Conservation (phyloP, 2,888 invertebrate genomes). For the Philonicus albiceps region DNA sequence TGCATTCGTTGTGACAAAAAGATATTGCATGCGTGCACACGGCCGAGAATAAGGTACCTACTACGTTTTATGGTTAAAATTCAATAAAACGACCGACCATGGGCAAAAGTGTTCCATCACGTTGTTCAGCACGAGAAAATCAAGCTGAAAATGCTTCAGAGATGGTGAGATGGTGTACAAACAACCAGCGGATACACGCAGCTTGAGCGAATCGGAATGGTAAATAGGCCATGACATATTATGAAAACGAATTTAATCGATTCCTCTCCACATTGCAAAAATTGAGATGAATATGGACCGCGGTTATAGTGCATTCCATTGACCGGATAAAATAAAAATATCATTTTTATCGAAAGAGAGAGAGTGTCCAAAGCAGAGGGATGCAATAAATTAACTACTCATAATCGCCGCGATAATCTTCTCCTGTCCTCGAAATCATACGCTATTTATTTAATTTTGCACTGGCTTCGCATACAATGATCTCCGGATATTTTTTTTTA, state of each 20-base stretch:
- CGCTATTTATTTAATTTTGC: not conserved
- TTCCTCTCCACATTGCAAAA: not conserved
- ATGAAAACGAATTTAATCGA: not conserved
- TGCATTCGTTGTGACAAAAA: constrained; percentile 17
- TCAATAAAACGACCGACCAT: not conserved
- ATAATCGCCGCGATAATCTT: not conserved
- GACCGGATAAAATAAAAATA: not conserved
- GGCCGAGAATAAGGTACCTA: not conserved
- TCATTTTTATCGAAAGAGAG: not conserved
- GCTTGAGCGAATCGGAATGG: constrained; percentile 4
- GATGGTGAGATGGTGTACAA: not conserved
- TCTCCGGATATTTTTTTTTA: not conserved
- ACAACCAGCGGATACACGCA: not conserved
- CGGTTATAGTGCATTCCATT: not conserved
- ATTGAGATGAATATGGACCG: not conserved
- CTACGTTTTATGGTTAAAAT: not conserved
- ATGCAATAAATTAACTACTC: not conserved
- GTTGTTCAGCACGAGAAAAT: constrained; percentile 28
- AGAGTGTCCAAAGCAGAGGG: not conserved
- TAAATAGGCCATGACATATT: constrained; percentile 14
- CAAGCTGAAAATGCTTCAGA: not conserved
- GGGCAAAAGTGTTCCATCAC: not conserved
- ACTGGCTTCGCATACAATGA: not conserved
- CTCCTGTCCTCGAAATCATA: not conserved
- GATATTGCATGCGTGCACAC: not conserved